A percentile compares a stretch with the other conserved stretches of the same genome.
Evolutionary conservation across 2,797 vertebrate species (phyloP).

Genomic region (Meriones psammophilus): DNA sequence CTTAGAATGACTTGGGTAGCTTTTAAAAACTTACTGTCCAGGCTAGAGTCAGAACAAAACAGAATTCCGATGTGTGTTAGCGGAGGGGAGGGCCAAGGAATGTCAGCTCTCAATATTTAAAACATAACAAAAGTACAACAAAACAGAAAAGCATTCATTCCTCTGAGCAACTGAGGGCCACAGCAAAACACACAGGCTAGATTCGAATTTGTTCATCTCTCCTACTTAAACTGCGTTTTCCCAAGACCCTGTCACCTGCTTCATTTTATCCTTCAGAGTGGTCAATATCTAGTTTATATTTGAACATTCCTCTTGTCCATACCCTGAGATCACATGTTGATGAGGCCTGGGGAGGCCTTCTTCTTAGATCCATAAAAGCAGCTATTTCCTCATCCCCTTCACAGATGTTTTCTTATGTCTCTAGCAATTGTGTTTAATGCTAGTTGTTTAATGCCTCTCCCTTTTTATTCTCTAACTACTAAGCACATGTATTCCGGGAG

Average conservation of each 20-base stretch:
- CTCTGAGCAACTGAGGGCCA: background rate
- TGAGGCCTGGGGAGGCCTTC: background rate
- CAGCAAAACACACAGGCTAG: rapidly evolving
- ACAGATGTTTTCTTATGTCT: background rate
- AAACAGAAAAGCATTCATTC: background rate
- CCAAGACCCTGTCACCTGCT: background rate
- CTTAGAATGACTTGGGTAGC: background rate
- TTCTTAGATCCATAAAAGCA: background rate
- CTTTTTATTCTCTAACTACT: background rate
- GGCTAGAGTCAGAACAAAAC: background rate
- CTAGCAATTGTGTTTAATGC: background rate
- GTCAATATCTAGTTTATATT: background rate
- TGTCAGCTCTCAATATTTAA: background rate
- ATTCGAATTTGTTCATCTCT: background rate
- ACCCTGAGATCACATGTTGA: rapidly evolving
- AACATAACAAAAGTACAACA: background rate
- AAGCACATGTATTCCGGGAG: background rate
- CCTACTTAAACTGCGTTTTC: background rate
- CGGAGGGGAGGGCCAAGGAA: rapidly evolving
- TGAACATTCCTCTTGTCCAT: background rate
- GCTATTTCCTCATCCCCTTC: background rate
- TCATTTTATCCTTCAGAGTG: background rate
- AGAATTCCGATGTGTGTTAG: background rate
- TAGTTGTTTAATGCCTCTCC: background rate
- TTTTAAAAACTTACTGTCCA: background rate